Conservation (phyloP, 2,888 invertebrate species). For the Diarsia rubi region DNA sequence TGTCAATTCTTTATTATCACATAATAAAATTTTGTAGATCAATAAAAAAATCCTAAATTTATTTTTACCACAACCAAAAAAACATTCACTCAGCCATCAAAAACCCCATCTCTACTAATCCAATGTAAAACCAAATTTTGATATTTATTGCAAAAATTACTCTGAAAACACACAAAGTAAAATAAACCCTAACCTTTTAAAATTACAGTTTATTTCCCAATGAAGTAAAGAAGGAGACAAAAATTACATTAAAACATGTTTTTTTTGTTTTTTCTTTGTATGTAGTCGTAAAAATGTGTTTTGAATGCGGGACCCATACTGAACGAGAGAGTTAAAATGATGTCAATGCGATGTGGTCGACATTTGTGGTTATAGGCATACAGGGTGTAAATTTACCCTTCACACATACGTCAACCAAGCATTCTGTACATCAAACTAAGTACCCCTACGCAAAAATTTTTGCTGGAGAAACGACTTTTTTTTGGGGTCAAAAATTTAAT, state of each 20-base stretch:
- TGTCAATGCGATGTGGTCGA: constrained; percentile 43
- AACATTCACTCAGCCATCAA: constrained; percentile 13
- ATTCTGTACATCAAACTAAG: too few species aligned
- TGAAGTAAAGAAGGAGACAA: constrained; percentile 3
- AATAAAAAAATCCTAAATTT: neutral
- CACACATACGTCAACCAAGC: too few species aligned
- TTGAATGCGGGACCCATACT: constrained; percentile 62
- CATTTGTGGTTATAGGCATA: constrained; percentile 42
- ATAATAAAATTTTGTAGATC: constrained; percentile 7
- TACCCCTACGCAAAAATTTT: too few species aligned
- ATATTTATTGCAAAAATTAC: constrained; percentile 63
- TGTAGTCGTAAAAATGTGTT: constrained; percentile 45
- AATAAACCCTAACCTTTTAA: fast-evolving
- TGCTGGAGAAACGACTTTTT: too few species aligned
- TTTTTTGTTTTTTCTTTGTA: constrained; percentile 23
- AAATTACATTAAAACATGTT: constrained; percentile 37
- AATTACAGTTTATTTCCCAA: constrained; percentile 4
- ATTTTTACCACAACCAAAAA: constrained; percentile 8
- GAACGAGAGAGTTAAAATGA: constrained; percentile 26
- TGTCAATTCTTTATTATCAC: neutral
- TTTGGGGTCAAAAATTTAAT: too few species aligned
- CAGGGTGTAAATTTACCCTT: neutral
- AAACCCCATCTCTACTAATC: constrained; percentile 48
- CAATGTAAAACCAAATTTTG: constrained; percentile 10
- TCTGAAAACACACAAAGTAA: neutral